Evolutionary conservation across 2,113 vertebrate genomes (phyloP), one percentile per base, ranked within the genome.

Genomic region (Ellobius talpinus): DNA sequence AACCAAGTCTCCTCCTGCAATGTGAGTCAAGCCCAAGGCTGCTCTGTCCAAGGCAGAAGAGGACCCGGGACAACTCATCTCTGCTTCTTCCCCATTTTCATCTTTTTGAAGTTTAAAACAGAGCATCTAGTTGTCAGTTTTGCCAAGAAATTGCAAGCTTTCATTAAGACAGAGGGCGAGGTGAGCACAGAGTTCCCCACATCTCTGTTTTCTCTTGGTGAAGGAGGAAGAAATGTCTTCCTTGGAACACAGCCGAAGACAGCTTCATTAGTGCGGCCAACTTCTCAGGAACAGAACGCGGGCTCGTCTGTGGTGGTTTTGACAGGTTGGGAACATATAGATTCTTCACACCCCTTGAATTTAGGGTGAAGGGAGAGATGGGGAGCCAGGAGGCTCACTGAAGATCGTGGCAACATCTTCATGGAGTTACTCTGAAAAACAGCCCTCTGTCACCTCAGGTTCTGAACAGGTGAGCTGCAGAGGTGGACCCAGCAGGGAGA

Each of bases 1-100:
- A 3, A 5, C 7, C 31, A 45, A 50, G 73, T 24, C 0, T 5
- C 23, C 36, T 42, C 13, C 52, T 0, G 0, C 36, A 5, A 19
- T 4, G 77, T 36, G n/a, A 36, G 13, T 39, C 66, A 17, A 42
- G n/a, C 6, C 0, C 0, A 7, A 17, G 31, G 2, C 33, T 45
- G 84, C 72, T 68, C 26, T 14, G 55, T 21, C n/a, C 2, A 2
- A 45, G 16, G 31, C 16, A 11, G 70, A n/a, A 0, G 42, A 31
- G 17, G 55, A 23, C 68, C 36, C 13, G 39, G 76, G 5, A 16
- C 10, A n/a, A 36, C 2, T 23, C 39, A 12, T 3, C n/a, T 74
- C 58, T 58, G 58, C 58, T 5, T 26, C 55, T 55, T 17, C 0
- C 5, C 21, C 24, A 0, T 4, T 79, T 42, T 33, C 3, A 4